Percentiles rank a stretch among this genome's conserved stretches.
These are phyloP conservation scores for Nephrocerus scutellatus DNA, from an alignment of 2,888 invertebrate species.

Conservation along the genomic window DNA sequence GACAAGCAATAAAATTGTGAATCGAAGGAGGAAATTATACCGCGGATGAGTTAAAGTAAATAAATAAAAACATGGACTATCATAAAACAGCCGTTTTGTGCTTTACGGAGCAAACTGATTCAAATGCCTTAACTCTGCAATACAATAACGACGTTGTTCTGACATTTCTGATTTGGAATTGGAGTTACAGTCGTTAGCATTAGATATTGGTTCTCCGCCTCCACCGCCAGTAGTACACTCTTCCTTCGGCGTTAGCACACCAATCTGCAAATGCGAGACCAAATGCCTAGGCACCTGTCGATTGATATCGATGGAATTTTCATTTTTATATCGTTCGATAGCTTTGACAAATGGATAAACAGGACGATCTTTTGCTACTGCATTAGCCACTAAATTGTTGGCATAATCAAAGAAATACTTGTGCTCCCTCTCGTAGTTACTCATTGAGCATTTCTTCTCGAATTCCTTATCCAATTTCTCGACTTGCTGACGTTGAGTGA, in stretches of 20 bases:
- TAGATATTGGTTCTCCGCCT: no score
- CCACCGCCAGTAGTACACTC: not conserved
- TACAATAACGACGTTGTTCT: no score
- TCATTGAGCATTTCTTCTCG: conserved; percentile 23
- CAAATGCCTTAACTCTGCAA: no score
- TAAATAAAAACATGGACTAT: no score
- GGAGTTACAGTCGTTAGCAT: no score
- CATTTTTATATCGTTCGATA: conserved; percentile 32
- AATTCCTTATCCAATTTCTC: conserved; percentile 15
- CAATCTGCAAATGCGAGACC: conserved; percentile 35
- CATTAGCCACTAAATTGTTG: conserved; percentile 25
- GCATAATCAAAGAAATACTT: conserved; percentile 27
- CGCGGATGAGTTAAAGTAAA: no score
- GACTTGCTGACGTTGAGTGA: conserved; percentile 16
- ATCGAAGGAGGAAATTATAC: no score
- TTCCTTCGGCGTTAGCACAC: conserved; percentile 24
- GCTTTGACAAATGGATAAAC: conserved; percentile 33
- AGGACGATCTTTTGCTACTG: conserved; percentile 30
- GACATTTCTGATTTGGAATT: no score
- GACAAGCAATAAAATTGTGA: conserved; percentile 4
- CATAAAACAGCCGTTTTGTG: no score
- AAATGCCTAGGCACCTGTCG: conserved; percentile 34
- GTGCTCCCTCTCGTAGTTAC: conserved; percentile 21
- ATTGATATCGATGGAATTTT: conserved; percentile 33
- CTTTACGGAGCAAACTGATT: no score